Evolutionary conservation across 2,113 vertebrate species (phyloP).

Genomic region (Hyperopisus bebe): DNA sequence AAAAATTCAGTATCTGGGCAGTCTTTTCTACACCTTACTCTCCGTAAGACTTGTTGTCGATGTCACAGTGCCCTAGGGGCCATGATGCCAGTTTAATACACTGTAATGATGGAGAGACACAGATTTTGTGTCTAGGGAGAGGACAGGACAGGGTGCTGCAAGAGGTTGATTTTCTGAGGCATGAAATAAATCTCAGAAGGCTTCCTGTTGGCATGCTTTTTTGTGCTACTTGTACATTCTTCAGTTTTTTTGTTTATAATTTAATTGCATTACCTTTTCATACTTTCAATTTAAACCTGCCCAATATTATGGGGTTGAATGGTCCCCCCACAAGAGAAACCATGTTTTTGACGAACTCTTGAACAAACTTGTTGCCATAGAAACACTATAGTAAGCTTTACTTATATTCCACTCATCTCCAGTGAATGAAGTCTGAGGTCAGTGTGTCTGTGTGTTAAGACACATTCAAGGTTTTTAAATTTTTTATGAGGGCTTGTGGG

Average conservation of each 20-base stretch:
- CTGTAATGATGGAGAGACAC: not conserved
- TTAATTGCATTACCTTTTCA: not conserved
- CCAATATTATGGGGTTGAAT: not conserved
- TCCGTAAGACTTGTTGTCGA: not conserved
- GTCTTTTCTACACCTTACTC: not conserved
- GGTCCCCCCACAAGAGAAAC: not conserved
- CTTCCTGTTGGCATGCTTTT: not conserved
- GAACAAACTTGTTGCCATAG: constrained; percentile 25
- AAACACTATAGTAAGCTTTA: constrained; percentile 21
- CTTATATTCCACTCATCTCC: not conserved
- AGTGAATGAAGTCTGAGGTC: not conserved
- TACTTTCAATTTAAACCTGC: not conserved
- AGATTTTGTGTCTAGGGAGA: not conserved
- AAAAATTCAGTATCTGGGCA: not conserved
- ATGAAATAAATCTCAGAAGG: not conserved
- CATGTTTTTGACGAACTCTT: constrained; percentile 17
- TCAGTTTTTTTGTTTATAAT: not conserved
- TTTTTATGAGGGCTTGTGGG: not conserved
- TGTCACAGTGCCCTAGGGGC: not conserved
- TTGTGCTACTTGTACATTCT: not conserved
- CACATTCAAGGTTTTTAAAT: not conserved
- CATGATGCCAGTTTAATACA: not conserved
- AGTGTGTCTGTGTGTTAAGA: not conserved
- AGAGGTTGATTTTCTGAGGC: not conserved
- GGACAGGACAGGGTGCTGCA: not conserved